These are phyloP conservation scores for Lates japonicus DNA, from an alignment of 2,797 vertebrate species.

Conservation along the genomic window DNA sequence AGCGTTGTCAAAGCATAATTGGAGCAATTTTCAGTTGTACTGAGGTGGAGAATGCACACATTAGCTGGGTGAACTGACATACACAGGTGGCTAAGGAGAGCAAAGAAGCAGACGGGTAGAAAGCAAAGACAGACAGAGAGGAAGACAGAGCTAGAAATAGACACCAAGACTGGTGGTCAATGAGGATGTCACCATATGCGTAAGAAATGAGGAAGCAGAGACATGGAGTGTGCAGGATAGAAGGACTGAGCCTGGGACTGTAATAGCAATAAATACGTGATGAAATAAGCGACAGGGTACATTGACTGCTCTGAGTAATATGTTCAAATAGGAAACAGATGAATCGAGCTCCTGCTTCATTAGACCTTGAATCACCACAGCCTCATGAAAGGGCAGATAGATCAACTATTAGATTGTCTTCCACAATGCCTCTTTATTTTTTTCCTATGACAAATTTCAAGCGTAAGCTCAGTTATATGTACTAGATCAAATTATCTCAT, in stretches of 20 bases:
- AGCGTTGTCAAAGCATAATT: conserved; percentile 19
- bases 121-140: conserved; percentile 12
- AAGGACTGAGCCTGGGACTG: conserved; percentile 11
- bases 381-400: background rate
- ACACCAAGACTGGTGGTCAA: conserved; percentile 43
- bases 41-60: background rate
- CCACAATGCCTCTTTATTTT: conserved; percentile 7
- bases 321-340: conserved; percentile 57
- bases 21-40: background rate
- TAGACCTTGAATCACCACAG: conserved; percentile 18
- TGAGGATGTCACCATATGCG: conserved; percentile 50
- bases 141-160: conserved; percentile 51
- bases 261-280: conserved; percentile 69
- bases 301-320: conserved; percentile 57
- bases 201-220: conserved; percentile 45
- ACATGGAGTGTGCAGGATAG: conserved; percentile 16
- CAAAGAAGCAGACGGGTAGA: background rate
- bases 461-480: conserved; percentile 4
- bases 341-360: conserved; percentile 45
- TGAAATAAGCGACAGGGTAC: conserved; percentile 65
- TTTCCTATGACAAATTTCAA: background rate
- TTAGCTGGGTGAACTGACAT: conserved; percentile 2
- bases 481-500: background rate
- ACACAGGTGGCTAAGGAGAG: background rate
- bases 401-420: conserved; percentile 25